Percentiles rank a stretch among this genome's conserved stretches.
These are phyloP conservation scores for Rhabdomys dilectus DNA, from an alignment of 2,113 vertebrate species.

Conservation along the genomic window DNA sequence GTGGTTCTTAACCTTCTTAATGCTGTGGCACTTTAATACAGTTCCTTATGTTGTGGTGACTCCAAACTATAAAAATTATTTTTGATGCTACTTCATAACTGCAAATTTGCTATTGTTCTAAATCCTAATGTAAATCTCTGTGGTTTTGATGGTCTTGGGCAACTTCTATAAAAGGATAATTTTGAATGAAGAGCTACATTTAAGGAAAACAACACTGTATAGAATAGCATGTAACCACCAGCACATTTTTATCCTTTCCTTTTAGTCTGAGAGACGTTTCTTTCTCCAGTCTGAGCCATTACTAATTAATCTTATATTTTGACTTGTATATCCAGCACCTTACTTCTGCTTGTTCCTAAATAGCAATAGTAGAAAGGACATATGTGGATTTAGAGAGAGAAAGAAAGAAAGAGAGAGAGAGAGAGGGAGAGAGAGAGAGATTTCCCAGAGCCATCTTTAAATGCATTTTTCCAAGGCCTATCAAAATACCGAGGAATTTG, in stretches of 20 bases:
- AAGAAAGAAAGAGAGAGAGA: background rate
- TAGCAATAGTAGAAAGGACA: conserved; percentile 62
- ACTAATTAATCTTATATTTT: background rate
- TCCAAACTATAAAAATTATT: background rate
- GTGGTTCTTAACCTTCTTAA: background rate
- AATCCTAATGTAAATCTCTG: background rate
- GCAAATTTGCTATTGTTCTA: background rate
- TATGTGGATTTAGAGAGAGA: conserved; percentile 26
- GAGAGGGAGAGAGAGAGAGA: background rate
- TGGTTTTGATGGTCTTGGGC: background rate
- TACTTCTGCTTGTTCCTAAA: background rate
- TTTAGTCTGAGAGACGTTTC: background rate
- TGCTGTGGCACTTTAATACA: background rate
- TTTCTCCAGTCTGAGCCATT: background rate
- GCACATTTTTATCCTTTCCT: background rate
- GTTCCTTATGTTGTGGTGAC: background rate
- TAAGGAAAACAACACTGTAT: background rate
- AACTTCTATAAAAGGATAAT: background rate
- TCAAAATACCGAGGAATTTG: conserved; percentile 79
- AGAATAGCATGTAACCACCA: background rate
- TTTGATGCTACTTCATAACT: background rate
- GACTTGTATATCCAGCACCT: background rate
- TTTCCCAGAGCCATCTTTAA: conserved; percentile 66
- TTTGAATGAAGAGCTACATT: background rate
- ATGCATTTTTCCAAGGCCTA: conserved; percentile 68